A percentile compares a stretch with the other conserved stretches of the same genome.
Conservation (phyloP, 1,140 invertebrate species). For the Sycophila sp. region DNA sequence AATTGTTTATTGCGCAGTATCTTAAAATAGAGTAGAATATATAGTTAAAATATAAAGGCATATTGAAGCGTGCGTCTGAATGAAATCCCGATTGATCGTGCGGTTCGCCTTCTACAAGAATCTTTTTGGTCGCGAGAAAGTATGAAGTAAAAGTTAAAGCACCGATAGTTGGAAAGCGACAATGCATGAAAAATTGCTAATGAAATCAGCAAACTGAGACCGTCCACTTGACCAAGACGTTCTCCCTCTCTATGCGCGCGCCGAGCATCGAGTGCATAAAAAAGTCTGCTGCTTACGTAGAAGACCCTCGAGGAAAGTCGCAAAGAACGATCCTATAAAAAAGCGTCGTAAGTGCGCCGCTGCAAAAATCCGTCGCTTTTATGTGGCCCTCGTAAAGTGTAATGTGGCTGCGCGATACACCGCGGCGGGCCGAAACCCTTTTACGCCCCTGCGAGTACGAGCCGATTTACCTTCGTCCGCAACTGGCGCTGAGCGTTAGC, state of each 20-base stretch:
- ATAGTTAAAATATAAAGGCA: too few relatives aligned
- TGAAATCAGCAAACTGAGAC: not conserved
- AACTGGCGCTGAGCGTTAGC: too few relatives aligned
- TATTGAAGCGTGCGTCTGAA: too few relatives aligned
- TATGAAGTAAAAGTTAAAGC: too few relatives aligned
- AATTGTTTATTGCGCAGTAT: too few relatives aligned
- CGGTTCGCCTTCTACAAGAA: too few relatives aligned
- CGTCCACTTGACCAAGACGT: not conserved
- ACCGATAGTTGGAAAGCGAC: too few relatives aligned
- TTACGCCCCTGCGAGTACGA: not conserved
- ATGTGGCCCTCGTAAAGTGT: not conserved
- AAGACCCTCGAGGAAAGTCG: not conserved
- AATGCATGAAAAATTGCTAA: too few relatives aligned
- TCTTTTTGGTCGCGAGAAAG: too few relatives aligned
- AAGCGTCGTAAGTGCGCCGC: not conserved
- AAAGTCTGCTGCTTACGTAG: not conserved
- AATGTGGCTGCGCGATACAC: not conserved
- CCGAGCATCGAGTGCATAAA: not conserved
- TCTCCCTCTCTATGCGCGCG: not conserved
- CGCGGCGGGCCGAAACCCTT: not conserved
- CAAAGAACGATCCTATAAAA: not conserved
- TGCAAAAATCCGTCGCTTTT: slow-evolving; percentile 5
- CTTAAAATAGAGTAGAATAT: too few relatives aligned
- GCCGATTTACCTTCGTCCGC: too few relatives aligned
- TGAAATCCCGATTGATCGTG: too few relatives aligned